Conservation (phyloP, 2,113 vertebrate species). For the Rallus limicola region DNA sequence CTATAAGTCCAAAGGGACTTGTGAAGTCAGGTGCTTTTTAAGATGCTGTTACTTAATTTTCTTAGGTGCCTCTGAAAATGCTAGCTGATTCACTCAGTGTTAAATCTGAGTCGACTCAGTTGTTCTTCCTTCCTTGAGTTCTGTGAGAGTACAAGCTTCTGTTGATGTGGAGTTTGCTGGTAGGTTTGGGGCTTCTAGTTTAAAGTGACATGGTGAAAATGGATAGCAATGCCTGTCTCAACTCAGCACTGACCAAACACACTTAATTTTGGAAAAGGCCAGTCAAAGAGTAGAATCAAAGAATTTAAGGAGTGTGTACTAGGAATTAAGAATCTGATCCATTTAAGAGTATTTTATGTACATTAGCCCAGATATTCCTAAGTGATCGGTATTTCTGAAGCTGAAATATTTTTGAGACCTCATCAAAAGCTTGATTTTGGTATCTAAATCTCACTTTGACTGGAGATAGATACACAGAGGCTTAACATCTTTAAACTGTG, state of each 20-base stretch:
- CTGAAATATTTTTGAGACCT: not conserved
- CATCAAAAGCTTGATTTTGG: not conserved
- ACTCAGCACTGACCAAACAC: not conserved
- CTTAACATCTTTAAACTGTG: not conserved
- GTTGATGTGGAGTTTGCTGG: not conserved
- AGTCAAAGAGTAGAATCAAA: not conserved
- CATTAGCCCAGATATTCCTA: not conserved
- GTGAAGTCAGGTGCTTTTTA: not conserved
- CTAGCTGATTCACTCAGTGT: not conserved
- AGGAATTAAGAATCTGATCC: not conserved
- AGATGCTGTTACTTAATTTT: not conserved
- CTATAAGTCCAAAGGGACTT: not conserved
- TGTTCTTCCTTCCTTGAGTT: not conserved
- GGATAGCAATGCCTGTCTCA: not conserved
- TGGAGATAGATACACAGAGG: not conserved
- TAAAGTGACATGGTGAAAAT: not conserved
- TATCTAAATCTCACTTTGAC: not conserved
- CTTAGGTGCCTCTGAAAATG: not conserved
- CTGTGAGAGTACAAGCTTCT: not conserved
- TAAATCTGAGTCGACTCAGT: not conserved
- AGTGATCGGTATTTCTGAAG: not conserved
- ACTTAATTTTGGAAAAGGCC: not conserved
- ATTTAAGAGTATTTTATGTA: not conserved
- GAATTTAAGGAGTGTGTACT: not conserved
- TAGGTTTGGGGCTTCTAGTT: not conserved